Evolutionary conservation across 2,113 vertebrate genomes (phyloP).

Genomic region (Lycaon pictus): DNA sequence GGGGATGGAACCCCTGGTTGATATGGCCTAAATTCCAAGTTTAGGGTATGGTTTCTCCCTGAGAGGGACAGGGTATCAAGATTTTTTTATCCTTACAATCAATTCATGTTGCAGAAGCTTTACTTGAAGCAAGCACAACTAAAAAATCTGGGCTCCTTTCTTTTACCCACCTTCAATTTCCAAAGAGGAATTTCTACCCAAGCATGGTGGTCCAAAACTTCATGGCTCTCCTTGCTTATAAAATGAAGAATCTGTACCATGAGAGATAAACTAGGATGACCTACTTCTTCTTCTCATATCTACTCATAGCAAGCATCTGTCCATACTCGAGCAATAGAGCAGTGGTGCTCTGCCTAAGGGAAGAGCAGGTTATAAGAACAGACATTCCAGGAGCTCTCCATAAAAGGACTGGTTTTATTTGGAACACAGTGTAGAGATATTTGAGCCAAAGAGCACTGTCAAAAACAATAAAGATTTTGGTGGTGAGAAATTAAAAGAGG

Average conservation of each 20-base stretch:
- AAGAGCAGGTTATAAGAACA: not conserved
- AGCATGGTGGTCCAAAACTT: not conserved
- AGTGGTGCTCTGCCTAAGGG: accelerated
- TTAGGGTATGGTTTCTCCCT: not conserved
- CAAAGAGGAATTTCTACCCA: not conserved
- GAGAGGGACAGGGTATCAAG: not conserved
- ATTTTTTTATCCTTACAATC: not conserved
- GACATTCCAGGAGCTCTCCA: accelerated
- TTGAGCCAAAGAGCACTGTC: not conserved
- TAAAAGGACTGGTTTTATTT: not conserved
- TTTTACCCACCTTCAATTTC: not conserved
- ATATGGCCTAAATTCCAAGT: not conserved
- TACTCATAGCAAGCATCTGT: not conserved
- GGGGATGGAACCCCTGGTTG: too few relatives aligned
- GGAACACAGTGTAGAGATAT: not conserved
- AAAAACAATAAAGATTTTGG: not conserved
- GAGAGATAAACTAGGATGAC: not conserved
- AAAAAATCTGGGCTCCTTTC: not conserved
- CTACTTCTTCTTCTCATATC: not conserved
- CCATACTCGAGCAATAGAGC: not conserved
- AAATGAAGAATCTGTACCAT: not conserved
- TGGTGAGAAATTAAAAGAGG: not conserved
- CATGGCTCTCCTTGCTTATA: accelerated
- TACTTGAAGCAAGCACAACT: not conserved
- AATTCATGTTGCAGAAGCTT: not conserved